These are phyloP conservation scores for Luperina nickerlii DNA, from an alignment of 2,888 invertebrate genomes.

Conservation along the genomic window DNA sequence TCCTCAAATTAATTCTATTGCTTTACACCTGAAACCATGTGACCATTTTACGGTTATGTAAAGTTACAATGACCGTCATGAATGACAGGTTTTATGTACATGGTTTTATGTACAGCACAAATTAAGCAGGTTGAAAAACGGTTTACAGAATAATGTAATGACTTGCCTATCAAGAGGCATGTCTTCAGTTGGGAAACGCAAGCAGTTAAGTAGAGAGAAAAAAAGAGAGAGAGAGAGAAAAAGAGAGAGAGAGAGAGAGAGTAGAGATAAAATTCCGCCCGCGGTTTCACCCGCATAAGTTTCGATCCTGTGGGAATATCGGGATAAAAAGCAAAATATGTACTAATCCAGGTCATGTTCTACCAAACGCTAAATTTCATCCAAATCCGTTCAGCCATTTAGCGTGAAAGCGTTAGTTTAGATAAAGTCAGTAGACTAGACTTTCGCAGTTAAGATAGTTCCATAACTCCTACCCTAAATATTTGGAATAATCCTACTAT, in stretches of 20 bases:
- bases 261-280: neutral
- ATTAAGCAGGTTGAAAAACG: conserved; percentile 9
- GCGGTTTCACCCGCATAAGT: neutral
- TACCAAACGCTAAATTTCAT: neutral
- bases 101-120: conserved; percentile 11
- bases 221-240: too few species aligned
- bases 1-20: conserved; percentile 4
- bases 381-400: neutral
- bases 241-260: too few species aligned
- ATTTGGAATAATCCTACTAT: neutral
- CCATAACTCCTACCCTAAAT: neutral
- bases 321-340: neutral
- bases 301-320: neutral
- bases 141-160: neutral
- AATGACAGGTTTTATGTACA: conserved; percentile 19
- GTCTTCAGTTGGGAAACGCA: neutral
- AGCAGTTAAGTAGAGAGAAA: neutral
- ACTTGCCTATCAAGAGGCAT: neutral
- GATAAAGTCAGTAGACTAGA: neutral
- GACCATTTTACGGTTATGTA: conserved; percentile 43
- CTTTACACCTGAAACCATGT: conserved; percentile 29
- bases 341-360: neutral
- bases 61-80: conserved; percentile 21
- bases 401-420: neutral
- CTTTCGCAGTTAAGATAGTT: neutral